Base-by-base conservation (phyloP, 2,797 vertebrate species). In the Sebastes nivosus region DNA sequence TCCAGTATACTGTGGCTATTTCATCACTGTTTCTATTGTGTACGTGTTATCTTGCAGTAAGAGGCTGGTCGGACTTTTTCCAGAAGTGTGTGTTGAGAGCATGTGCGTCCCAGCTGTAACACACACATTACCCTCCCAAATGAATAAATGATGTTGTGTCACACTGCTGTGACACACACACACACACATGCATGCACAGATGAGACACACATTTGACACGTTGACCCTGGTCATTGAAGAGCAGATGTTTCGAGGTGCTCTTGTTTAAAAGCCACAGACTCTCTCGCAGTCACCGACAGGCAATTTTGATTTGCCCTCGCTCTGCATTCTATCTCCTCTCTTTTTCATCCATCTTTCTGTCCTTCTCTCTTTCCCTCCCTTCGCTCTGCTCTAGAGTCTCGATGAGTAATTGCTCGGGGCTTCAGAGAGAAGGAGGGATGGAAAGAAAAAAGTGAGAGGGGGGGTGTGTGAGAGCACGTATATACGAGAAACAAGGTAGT, bases 371-470 rank as follows among this genome's bases (percentile, higher is more conserved):
- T 52, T 72, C 77, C 38, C 63, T 18, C 63, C 63, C 27, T 70
- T 65, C 67, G 71, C 68, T 85, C 86, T 87, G 75, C 86, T 95
- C 94, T 89, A 71, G 93, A 93, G 94, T 92, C 92, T 89, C 38
- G 87, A 88, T 95, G 93, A 95, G 91, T 95, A 94, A 94, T 94
- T 94, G 93, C 91, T 93, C 88, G 83, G 93, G 92, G 91, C 93
- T 93, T 94, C 85, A 83, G 92, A 94, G 89, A 85, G 83, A 89
- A 85, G 79, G 80, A 87, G 79, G 74, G 72, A 91, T 92, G 87
- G 80, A 87, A 92, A 87, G 75, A 85, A 50, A 84, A 84, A 68
- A 70, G 72, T 83, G 34, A 54, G 65, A 16, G 36, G 57, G 58
- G 57, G 38, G 55, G 61, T 69, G 74, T 42, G 58, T 8, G 67